Evolutionary conservation across 1,140 invertebrate species (phyloP).

Genomic region (Lepidurus apus): DNA sequence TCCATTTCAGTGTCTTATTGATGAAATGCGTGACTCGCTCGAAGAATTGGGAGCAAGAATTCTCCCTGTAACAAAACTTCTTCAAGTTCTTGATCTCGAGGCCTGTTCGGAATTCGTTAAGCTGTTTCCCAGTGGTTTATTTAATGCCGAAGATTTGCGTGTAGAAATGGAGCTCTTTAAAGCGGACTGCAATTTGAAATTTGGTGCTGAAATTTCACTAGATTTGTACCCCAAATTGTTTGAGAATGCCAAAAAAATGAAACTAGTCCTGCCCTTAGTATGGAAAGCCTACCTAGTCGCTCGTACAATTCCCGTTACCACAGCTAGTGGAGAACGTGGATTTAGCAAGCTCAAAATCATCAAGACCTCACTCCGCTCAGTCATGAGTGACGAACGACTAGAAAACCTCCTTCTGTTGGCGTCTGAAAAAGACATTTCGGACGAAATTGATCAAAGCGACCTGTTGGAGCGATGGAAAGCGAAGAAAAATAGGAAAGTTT

Average conservation of each 20-base stretch:
- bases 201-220: neutral
- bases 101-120: neutral
- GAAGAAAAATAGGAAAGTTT: neutral
- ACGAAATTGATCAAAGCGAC: conserved; percentile 3
- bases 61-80: neutral
- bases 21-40: neutral
- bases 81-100: neutral
- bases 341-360: neutral
- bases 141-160: neutral
- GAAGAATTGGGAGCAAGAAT: neutral
- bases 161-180: conserved; percentile 9
- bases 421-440: conserved; percentile 23
- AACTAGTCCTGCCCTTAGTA: neutral
- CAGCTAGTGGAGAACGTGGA: neutral
- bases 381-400: conserved; percentile 25
- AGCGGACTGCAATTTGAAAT: neutral
- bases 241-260: neutral
- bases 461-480: conserved; percentile 10
- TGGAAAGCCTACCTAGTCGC: conserved; percentile 12
- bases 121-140: neutral
- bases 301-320: neutral
- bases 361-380: conserved; percentile 9
- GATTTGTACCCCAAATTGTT: neutral
- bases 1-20: neutral
- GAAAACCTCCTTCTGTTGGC: neutral